These are phyloP conservation scores for Phoenoteleia sp. DNA, from an alignment of 2,888 invertebrate genomes.

Conservation along the genomic window DNA sequence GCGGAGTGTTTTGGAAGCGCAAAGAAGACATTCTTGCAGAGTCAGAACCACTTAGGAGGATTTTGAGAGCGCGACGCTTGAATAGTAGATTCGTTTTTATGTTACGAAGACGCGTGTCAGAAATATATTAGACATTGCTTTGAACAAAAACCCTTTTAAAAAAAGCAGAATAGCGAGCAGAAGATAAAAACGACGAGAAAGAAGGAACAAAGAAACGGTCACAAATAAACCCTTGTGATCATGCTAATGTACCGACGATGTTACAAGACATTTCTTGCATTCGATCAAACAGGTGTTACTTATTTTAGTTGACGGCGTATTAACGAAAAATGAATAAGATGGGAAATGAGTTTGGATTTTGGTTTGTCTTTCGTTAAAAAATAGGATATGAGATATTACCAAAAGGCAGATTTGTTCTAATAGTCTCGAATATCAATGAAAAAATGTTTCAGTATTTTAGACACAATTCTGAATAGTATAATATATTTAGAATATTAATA, in stretches of 20 bases:
- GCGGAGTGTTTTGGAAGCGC: constrained; percentile 56
- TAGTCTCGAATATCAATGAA: no score
- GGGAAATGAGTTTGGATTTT: not conserved
- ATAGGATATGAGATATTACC: no score
- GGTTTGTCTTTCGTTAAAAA: constrained; percentile 11
- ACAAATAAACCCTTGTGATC: constrained; percentile 74
- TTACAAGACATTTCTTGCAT: constrained; percentile 32
- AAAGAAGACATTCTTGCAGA: constrained; percentile 78
- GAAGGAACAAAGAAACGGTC: constrained; percentile 61
- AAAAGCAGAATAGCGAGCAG: constrained; percentile 40
- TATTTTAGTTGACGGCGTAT: not conserved
- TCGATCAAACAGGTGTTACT: constrained; percentile 58
- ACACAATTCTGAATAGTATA: no score
- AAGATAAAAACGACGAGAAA: constrained; percentile 43
- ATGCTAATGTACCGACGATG: constrained; percentile 77
- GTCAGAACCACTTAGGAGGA: constrained; percentile 77
- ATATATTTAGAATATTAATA: no score
- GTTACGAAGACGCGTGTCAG: constrained; percentile 76
- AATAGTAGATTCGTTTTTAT: constrained; percentile 74
- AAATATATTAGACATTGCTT: constrained; percentile 74
- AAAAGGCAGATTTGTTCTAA: no score
- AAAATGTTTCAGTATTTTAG: no score
- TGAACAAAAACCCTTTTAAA: constrained; percentile 50
- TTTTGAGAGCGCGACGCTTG: constrained; percentile 58
- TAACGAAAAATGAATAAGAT: not conserved